Percentiles rank a stretch among this genome's conserved stretches.
phyloP scores from a whole-genome alignment of 2,888 invertebrate genomes.

The Chrysomela aeneicollis region DNA sequence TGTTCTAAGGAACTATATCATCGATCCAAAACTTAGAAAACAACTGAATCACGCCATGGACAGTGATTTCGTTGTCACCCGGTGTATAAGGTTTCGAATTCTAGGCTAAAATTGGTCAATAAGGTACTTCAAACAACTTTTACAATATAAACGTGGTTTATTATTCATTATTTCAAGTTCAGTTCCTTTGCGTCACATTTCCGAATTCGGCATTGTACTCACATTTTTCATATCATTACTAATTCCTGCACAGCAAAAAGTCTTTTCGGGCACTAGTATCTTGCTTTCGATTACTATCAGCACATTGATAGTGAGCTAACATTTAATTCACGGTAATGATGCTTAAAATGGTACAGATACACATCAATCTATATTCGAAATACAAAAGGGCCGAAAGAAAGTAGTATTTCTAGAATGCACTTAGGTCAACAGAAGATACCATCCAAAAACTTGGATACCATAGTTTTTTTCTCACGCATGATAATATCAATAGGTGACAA shows the following conservation, averaged over 20 bases:
- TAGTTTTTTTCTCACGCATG: no score
- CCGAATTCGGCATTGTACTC: slow-evolving; percentile 41
- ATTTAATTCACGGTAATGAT: slow-evolving; percentile 47
- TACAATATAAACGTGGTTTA: slow-evolving; percentile 61
- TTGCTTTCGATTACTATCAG: slow-evolving; percentile 31
- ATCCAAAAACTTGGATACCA: not conserved
- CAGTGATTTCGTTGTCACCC: no score
- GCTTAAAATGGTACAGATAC: slow-evolving; percentile 38
- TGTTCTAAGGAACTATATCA: no score
- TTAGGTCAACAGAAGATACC: not conserved
- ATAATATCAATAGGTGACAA: no score
- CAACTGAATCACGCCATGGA: no score
- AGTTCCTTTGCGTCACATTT: slow-evolving; percentile 56
- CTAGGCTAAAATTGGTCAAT: no score
- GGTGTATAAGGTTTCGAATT: no score
- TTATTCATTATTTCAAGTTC: slow-evolving; percentile 56
- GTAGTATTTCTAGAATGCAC: not conserved
- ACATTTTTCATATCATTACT: slow-evolving; percentile 33
- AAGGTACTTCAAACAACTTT: no score
- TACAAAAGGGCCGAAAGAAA: slow-evolving; percentile 27
- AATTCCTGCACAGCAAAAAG: slow-evolving; percentile 39
- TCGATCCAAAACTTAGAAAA: no score
- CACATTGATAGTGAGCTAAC: slow-evolving; percentile 43
- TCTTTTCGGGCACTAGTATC: slow-evolving; percentile 33
- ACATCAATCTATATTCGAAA: slow-evolving; percentile 39